Percentiles rank a stretch among this genome's conserved stretches.
Evolutionary conservation across 2,797 vertebrate species (phyloP).

Genomic region (Semaprochilodus insignis): DNA sequence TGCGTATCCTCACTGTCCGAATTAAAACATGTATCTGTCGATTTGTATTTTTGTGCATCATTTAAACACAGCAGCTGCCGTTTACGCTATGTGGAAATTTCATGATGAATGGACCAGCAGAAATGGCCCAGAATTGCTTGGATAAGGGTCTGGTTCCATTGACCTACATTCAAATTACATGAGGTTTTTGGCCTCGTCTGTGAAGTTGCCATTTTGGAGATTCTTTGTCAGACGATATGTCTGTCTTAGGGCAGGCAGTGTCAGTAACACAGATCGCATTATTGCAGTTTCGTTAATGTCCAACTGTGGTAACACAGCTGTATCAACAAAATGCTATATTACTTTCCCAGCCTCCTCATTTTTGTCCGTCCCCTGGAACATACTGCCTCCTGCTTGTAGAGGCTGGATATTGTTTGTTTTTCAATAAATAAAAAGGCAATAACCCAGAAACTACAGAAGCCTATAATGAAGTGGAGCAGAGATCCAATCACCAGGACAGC

Average conservation of each 20-base stretch:
- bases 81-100: too few species aligned
- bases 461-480: background rate
- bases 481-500: background rate
- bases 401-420: conserved; percentile 14
- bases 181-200: too few species aligned
- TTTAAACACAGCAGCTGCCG: too few species aligned
- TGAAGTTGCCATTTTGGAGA: too few species aligned
- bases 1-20: too few species aligned
- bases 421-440: conserved; percentile 7
- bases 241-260: background rate
- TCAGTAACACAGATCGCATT: background rate
- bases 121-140: too few species aligned
- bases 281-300: background rate
- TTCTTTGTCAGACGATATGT: background rate
- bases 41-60: too few species aligned
- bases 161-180: too few species aligned
- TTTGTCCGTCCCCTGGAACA: background rate
- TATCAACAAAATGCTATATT: conserved; percentile 27
- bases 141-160: too few species aligned
- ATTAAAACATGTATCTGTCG: too few species aligned
- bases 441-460: conserved; percentile 11
- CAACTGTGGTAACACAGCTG: conserved; percentile 7
- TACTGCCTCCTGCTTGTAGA: conserved; percentile 12
- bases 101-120: too few species aligned
- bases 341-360: conserved; percentile 12